A percentile compares a stretch with the other conserved stretches of the same genome.
Evolutionary conservation across 2,113 vertebrate species (phyloP).

Genomic region (Chionodraco myersi): DNA sequence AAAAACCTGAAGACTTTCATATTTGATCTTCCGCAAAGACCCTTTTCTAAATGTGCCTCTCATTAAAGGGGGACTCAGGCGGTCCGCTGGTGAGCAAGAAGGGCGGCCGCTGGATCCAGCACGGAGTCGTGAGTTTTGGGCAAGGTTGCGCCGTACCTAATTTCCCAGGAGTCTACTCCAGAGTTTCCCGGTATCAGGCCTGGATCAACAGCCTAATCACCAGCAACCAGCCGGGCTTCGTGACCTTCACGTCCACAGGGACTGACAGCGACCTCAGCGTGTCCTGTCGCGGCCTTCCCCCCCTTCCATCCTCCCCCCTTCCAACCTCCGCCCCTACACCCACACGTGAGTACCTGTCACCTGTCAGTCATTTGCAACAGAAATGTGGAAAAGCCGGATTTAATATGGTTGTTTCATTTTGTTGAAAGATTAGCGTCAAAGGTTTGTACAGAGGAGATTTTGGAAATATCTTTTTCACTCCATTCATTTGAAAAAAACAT

Average conservation of each 20-base stretch:
- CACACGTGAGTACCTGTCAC: neutral
- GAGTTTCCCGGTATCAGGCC: constrained; percentile 82
- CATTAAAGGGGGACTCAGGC: constrained; percentile 88
- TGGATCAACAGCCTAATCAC: constrained; percentile 80
- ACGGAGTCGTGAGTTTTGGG: constrained; percentile 89
- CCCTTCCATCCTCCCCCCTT: neutral
- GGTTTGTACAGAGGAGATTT: too few species aligned
- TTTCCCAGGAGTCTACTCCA: constrained; percentile 87
- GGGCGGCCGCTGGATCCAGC: constrained; percentile 82
- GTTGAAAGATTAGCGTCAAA: too few species aligned
- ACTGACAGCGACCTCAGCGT: constrained; percentile 60
- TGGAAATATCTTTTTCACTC: too few species aligned
- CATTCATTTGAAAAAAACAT: too few species aligned
- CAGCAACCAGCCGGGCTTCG: constrained; percentile 51
- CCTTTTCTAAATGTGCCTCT: neutral
- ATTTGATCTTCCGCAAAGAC: neutral
- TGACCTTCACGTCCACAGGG: constrained; percentile 59
- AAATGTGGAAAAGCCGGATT: too few species aligned
- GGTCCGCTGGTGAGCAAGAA: constrained; percentile 86
- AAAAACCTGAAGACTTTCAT: neutral
- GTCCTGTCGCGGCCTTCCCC: constrained; percentile 4
- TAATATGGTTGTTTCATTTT: too few species aligned
- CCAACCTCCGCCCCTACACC: neutral
- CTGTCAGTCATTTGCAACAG: too few species aligned
- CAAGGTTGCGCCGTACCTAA: constrained; percentile 82